A percentile compares a stretch with the other conserved stretches of the same genome.
Conservation (phyloP, 2,888 invertebrate species). For the Dendrolimus pini region DNA sequence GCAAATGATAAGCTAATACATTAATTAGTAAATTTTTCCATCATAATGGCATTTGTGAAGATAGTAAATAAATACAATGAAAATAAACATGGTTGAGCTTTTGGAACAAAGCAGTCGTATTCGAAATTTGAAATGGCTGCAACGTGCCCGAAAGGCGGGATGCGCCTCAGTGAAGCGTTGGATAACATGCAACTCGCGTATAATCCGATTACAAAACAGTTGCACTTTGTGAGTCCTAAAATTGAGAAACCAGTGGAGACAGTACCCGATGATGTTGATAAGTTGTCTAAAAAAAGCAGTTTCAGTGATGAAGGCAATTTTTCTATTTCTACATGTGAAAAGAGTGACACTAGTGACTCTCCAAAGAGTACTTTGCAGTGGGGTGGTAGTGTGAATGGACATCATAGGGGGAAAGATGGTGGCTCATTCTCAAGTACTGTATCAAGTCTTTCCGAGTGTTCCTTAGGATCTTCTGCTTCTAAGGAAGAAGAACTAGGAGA, state of each 20-base stretch:
- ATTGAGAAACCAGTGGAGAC: slow-evolving; percentile 48
- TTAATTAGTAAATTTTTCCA: neutral
- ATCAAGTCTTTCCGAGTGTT: slow-evolving; percentile 83
- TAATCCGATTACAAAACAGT: slow-evolving; percentile 84
- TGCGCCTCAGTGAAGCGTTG: slow-evolving; percentile 81
- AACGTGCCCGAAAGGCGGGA: slow-evolving; percentile 71
- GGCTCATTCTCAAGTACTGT: slow-evolving; percentile 82
- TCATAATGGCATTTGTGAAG: slow-evolving; percentile 4
- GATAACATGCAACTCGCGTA: slow-evolving; percentile 85
- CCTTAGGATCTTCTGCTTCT: slow-evolving; percentile 77
- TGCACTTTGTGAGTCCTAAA: slow-evolving; percentile 78
- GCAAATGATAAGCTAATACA: neutral
- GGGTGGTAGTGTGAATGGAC: slow-evolving; percentile 66
- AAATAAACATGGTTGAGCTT: slow-evolving; percentile 43
- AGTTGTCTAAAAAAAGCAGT: slow-evolving; percentile 68
- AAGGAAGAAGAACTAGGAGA: slow-evolving; percentile 63
- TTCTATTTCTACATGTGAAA: slow-evolving; percentile 69
- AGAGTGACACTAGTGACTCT: slow-evolving; percentile 71
- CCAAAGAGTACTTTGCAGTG: slow-evolving; percentile 70
- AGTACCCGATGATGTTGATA: slow-evolving; percentile 52
- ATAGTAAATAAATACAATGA: slow-evolving; percentile 25
- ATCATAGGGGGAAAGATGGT: slow-evolving; percentile 74
- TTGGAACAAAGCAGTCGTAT: slow-evolving; percentile 25
- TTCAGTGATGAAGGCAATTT: slow-evolving; percentile 71
- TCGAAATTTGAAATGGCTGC: slow-evolving; percentile 49